Evolutionary conservation across 1,140 invertebrate genomes (phyloP).

Genomic region (Frieseomelitta varia): DNA sequence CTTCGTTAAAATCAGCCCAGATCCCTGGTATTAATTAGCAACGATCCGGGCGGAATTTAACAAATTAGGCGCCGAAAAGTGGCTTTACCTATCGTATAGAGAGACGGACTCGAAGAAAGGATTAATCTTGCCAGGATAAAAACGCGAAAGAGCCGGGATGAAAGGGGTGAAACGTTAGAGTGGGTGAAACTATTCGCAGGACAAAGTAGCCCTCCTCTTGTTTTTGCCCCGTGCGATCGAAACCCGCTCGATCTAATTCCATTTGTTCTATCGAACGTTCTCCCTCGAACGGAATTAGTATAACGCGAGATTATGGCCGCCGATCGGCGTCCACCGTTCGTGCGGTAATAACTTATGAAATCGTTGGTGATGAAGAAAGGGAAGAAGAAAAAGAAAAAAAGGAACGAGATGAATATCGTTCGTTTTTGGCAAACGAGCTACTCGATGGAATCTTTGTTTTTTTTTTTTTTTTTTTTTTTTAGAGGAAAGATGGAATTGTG

Average conservation of each 20-base stretch:
- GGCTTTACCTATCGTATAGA: background rate
- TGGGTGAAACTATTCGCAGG: background rate
- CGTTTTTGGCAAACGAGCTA: too few relatives aligned
- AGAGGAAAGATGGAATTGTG: too few relatives aligned
- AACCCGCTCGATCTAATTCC: slow-evolving; percentile 17
- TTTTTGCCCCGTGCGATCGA: slow-evolving; percentile 9
- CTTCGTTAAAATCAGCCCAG: too few relatives aligned
- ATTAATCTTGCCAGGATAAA: slow-evolving; percentile 34
- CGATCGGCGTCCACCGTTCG: too few relatives aligned
- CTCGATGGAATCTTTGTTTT: slow-evolving; percentile 16
- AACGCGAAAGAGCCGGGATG: background rate
- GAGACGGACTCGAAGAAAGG: slow-evolving; percentile 20
- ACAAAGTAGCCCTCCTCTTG: background rate
- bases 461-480: too few relatives aligned
- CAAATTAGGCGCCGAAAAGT: background rate
- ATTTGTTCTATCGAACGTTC: too few relatives aligned
- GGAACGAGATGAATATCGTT: background rate
- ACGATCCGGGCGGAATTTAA: background rate
- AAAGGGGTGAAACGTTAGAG: background rate
- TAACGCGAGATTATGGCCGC: slow-evolving; percentile 38
- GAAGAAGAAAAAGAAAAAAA: background rate
- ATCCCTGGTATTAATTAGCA: background rate
- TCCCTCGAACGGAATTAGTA: slow-evolving; percentile 28
- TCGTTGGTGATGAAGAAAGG: background rate
- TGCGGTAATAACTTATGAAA: slow-evolving; percentile 44